Conservation (phyloP, 2,797 vertebrate species). For the Anas georgica region DNA sequence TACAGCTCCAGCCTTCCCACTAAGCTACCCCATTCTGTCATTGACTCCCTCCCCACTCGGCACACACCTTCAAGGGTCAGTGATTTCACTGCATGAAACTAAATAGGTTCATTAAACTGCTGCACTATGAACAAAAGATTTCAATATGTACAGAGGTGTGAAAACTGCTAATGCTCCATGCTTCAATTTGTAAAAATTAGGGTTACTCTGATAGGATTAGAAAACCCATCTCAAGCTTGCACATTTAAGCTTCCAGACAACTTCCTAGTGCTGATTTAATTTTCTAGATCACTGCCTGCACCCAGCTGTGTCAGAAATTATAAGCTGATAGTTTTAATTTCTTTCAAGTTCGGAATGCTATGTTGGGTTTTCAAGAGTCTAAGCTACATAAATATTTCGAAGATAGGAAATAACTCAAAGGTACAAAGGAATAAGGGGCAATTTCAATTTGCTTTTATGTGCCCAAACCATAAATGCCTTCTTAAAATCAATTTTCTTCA, state of each 20-base stretch:
- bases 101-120: conserved; percentile 7
- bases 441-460: neutral
- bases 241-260: conserved; percentile 34
- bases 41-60: neutral
- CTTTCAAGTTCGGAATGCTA: conserved; percentile 18
- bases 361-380: neutral
- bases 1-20: neutral
- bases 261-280: conserved; percentile 34
- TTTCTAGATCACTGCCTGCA: conserved; percentile 46
- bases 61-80: neutral
- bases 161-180: neutral
- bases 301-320: conserved; percentile 23
- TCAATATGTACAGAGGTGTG: neutral
- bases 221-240: neutral
- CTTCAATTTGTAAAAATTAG: conserved; percentile 2
- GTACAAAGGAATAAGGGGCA: neutral
- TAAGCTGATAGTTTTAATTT: neutral
- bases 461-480: neutral
- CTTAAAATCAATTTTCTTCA: neutral
- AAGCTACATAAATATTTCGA: neutral
- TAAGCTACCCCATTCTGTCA: neutral
- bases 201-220: conserved; percentile 59
- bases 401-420: neutral
- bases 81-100: neutral
- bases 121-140: neutral